phyloP scores from a whole-genome alignment of 2,888 invertebrate genomes.

The Invenusta paracnida region DNA sequence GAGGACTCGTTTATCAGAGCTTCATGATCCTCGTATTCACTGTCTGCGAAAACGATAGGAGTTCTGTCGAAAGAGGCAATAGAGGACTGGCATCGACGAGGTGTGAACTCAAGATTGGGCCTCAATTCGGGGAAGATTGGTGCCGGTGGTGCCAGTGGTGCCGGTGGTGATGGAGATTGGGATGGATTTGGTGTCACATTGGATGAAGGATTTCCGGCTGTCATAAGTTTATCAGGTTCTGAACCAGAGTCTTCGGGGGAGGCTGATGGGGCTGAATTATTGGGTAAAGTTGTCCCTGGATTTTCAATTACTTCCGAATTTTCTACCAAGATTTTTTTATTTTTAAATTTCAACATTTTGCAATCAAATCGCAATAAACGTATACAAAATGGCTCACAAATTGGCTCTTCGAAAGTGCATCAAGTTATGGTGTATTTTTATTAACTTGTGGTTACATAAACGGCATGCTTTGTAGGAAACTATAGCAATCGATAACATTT shows the following conservation, averaged over 20 bases:
- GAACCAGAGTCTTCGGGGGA: constrained; percentile 3
- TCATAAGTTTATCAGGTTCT: neutral
- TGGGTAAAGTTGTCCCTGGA: neutral
- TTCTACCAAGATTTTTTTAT: neutral
- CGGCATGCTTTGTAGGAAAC: too few species aligned
- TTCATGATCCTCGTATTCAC: neutral
- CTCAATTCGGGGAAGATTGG: neutral
- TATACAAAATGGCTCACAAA: too few species aligned
- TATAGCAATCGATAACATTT: too few species aligned
- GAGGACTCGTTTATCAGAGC: neutral
- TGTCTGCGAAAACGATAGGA: neutral
- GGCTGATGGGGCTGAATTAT: neutral
- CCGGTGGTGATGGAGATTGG: neutral
- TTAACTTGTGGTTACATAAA: too few species aligned
- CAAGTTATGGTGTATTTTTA: too few species aligned
- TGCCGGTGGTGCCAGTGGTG: neutral
- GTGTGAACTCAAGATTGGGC: neutral
- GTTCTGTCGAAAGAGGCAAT: neutral
- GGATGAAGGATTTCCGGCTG: neutral
- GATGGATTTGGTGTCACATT: neutral
- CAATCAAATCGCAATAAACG: too few species aligned
- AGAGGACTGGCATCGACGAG: neutral
- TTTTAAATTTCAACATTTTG: neutral
- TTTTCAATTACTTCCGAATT: neutral
- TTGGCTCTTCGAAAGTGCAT: too few species aligned